Evolutionary conservation across 2,797 vertebrate species (phyloP), one percentile per base, ranked within the genome.

Genomic region (Propithecus perrieri): DNA sequence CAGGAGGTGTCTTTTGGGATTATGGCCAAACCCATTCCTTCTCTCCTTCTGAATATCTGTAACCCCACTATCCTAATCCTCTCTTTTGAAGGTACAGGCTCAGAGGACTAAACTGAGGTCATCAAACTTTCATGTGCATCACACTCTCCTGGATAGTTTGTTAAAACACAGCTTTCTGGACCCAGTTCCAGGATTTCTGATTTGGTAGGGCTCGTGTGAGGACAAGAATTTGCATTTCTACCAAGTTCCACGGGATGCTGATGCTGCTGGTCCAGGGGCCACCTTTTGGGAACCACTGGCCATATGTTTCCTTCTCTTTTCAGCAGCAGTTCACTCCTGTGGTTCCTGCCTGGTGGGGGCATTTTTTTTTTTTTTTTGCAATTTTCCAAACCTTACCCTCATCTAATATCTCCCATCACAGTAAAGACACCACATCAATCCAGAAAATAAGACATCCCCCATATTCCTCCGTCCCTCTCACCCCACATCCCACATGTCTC

Each of bases 351-450:
- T 38, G 2, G 20, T 53, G 59, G 63, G 18, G 46, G n/a, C 11
- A 50, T 17, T 80, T 94, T 88, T 94, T 59, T 46, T 80, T 91
- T 80, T 91, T 96, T 57, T 41, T 41, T 61, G 79, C 43, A 35
- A 10, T 80, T 91, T 96, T 57, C 46, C 48, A 79, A 83, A 89
- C 12, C 33, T 89, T 20, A 1, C 20, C 53, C 8, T 76, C 17
- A 43, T 28, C 46, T 78, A 89, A 2, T 4, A 24, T 55, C 33
- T 86, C 28, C 30, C 12, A 10, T 46, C 69, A 69, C 4, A 69
- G 63, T 38, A 80, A 89, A 86, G 61, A 75, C 0, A 53, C 33
- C 59, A 86, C 30, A 71, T 79, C 33, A 20, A 28, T n/a, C 24
- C 35, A 80, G 75, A 89, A 72, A 89, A 80, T 48, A 41, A 74